Evolutionary conservation across 2,797 vertebrate species (phyloP).

Genomic region (Anisognathus igniventris): DNA sequence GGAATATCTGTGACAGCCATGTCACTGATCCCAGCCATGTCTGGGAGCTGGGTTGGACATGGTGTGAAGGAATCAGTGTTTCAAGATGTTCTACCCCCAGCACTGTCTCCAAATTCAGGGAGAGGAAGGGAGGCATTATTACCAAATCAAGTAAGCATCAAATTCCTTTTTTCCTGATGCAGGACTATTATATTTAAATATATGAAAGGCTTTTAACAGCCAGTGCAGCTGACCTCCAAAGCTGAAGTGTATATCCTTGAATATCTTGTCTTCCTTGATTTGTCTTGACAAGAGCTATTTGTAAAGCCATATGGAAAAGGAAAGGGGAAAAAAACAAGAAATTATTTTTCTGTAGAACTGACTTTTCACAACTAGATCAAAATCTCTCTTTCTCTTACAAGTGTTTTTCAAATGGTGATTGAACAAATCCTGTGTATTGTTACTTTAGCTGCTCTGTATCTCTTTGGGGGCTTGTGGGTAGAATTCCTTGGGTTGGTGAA

Average conservation of each 20-base stretch:
- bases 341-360: neutral
- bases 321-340: neutral
- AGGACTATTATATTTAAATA: neutral
- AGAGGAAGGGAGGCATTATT: neutral
- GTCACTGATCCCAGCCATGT: neutral
- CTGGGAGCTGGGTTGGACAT: neutral
- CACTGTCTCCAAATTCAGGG: neutral
- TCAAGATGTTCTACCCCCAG: neutral
- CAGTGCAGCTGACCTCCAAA: neutral
- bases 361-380: neutral
- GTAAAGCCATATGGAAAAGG: neutral
- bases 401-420: neutral
- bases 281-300: neutral
- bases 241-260: neutral
- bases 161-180: neutral
- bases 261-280: neutral
- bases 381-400: neutral
- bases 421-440: neutral
- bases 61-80: neutral
- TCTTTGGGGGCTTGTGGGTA: neutral
- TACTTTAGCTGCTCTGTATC: neutral
- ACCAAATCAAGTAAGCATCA: neutral
- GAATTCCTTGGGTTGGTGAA: neutral
- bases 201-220: neutral
- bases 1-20: neutral